Evolutionary conservation across 1,140 invertebrate genomes (phyloP).

Genomic region (Dermatophagoides farinae): DNA sequence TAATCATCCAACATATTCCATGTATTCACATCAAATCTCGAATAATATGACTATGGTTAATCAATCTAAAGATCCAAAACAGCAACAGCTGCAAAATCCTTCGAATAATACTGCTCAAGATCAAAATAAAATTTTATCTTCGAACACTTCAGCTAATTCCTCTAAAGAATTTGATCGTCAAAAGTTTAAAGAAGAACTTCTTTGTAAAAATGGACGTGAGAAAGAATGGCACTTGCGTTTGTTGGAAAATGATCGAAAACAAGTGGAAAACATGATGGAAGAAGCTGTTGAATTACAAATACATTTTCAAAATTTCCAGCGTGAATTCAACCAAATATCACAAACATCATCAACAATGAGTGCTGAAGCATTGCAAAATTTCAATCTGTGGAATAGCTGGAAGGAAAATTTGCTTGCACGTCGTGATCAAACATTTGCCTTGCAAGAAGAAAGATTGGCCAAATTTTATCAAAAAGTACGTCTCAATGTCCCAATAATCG

Average conservation of each 20-base stretch:
- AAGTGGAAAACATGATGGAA: neutral
- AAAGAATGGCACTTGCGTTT: neutral
- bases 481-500: neutral
- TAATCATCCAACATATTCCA: no score
- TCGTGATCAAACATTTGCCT: neutral
- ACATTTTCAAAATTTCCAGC: neutral
- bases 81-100: no score
- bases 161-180: no score
- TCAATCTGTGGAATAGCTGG: neutral
- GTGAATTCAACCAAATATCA: neutral
- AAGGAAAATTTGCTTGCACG: constrained; percentile 1
- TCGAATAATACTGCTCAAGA: no score
- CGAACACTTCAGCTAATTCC: no score
- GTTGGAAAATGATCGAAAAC: neutral
- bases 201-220: neutral
- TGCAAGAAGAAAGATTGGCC: neutral
- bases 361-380: neutral
- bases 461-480: neutral
- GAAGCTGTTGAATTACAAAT: neutral
- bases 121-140: no score
- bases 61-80: no score
- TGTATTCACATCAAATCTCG: no score
- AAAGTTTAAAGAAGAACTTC: no score
- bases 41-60: no score
- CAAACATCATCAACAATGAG: neutral